Evolutionary conservation across 2,797 vertebrate genomes (phyloP).

Genomic region (Cyprinella venusta): DNA sequence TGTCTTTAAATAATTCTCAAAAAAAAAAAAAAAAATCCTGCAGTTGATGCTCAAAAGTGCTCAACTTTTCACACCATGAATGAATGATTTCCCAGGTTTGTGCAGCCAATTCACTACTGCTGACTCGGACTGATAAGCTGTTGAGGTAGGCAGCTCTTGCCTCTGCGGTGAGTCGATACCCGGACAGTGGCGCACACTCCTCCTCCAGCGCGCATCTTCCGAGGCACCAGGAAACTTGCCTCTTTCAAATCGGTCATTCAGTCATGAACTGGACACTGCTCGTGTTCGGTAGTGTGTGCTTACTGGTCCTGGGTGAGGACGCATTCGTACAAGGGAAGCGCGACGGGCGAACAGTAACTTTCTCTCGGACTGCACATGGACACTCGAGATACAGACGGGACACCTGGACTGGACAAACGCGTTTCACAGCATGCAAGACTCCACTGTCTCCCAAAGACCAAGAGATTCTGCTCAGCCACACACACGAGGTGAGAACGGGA

Average conservation of each 20-base stretch:
- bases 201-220: slow-evolving; percentile 11
- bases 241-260: background rate
- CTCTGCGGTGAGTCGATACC: background rate
- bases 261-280: slow-evolving; percentile 33
- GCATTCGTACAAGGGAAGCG: background rate
- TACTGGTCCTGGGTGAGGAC: background rate
- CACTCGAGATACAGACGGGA: slow-evolving; percentile 33
- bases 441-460: slow-evolving; percentile 37
- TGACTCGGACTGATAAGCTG: slow-evolving; percentile 6
- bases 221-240: background rate
- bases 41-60: background rate
- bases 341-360: slow-evolving; percentile 26
- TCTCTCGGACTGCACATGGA: slow-evolving; percentile 34
- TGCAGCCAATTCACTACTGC: background rate
- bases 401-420: slow-evolving; percentile 22
- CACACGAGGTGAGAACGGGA: slow-evolving; percentile 54
- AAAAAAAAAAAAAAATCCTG: too few species aligned
- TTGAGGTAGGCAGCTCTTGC: background rate
- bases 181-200: background rate
- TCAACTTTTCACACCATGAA: background rate
- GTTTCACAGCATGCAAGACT: slow-evolving; percentile 42
- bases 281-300: background rate
- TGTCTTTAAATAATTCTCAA: background rate
- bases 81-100: background rate
- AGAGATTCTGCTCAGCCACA: slow-evolving; percentile 40